Evolutionary conservation across 2,888 invertebrate species (phyloP), one percentile per base, ranked within the genome.

Genomic region (Eupsilia transversa): DNA sequence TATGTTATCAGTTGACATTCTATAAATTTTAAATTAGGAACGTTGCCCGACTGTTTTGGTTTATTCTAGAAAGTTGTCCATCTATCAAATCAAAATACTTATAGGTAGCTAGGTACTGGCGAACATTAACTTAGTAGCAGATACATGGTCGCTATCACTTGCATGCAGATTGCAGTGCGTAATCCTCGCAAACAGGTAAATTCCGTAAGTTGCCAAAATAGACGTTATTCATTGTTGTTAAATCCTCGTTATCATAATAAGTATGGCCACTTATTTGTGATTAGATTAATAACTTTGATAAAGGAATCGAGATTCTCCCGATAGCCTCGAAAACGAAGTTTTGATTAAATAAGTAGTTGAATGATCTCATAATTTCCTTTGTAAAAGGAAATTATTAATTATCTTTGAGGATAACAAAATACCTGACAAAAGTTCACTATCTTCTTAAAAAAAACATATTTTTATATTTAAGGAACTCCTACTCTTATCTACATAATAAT

Each of bases 281-380:
- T 84, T 54, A 81, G 80, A 81, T 81, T 74, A 67, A 63, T 43
- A 27, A 54, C 23, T 30, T 20, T 38, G 83, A 72, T 80, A 82
- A 3, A 30, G 12, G 10, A 63, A 54, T 59, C 3, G 38, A 49
- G 59, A 78, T 82, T 38, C 46, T 20, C 14, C 12, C 12, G 83
- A 82, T 70, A 82, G 35, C 63, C 52, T 63, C 61, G 12, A 52
- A 66, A 66, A 52, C 7, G 6, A 49, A 35, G 41, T 66, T 61
- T 77, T 77, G 9, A 67, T 66, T 35, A 49, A 66, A 23, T 43
- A 27, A n/a, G 38, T 78, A 71, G 79, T 71, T 46, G 33, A 43
- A 63, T 83, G 79, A 83, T 67, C 54, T 79, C 54, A 79, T 79
- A 17, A 52, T 72, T 72, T 72, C 49, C 64, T 80, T 83, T 73